Base-by-base conservation (phyloP, 2,888 invertebrate species). In the Apodemia duryi region DNA sequence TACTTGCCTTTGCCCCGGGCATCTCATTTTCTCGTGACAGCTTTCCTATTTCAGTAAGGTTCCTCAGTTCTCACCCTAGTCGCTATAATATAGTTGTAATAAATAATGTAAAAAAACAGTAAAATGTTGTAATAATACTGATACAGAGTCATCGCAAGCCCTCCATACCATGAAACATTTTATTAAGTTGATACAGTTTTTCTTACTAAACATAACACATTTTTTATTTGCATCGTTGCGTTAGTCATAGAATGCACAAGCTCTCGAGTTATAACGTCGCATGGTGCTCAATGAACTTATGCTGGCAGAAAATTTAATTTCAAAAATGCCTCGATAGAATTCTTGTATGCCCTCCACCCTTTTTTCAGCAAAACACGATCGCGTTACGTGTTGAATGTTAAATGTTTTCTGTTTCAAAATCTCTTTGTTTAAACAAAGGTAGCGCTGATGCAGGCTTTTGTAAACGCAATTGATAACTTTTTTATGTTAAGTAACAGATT, bases 231-330 rank as follows among this genome's bases (percentile, higher is more conserved):
- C 49, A 6, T 4, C 46, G 49, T 51, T 51, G 1, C 49, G 7
- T n/a, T 21, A n/a, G 7, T 32, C 1, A n/a, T 6, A 60, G 13
- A 60, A n/a, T 1, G 2, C 57, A 6, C 6, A 13, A 60, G 57
- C 57, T 60, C 35, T 60, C n/a, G 10, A 2, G 6, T 35, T 60
- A 60, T 32, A 35, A 60, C 32, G 57, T 60, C 63, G 62, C 62
- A 43, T 29, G 49, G 63, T 63, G 51, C 51, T 51, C 63, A 43
- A 63, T 29, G 63, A 51, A 63, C 63, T 63, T 49, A 49, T 63
- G 49, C 63, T 32, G 28, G 49, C 46, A 63, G 63, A 46, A 63
- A 63, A 63, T 63, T 63, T 63, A 63, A 63, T 63, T 63, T 63
- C 32, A 62, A 62, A 62, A 62, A 62, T 62, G 62, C 46, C 62